Evolutionary conservation across 2,797 vertebrate genomes (phyloP), one percentile per base, ranked within the genome.

Genomic region (Novumbra hubbsi): DNA sequence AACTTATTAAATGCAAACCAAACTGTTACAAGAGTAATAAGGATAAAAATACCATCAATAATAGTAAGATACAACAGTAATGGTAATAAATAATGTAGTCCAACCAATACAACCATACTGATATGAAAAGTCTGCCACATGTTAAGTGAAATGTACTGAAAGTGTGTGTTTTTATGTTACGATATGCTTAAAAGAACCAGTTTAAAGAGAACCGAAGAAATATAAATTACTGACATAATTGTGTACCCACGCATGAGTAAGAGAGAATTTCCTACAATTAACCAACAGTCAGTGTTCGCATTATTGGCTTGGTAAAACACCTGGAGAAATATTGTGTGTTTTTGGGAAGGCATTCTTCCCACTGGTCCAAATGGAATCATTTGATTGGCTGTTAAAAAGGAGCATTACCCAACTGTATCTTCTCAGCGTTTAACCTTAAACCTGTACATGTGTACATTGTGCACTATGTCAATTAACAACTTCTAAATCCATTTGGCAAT

Each of bases 401-500:
- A 81, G 76, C 86, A 65, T 85, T 80, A 74, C 38, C 34, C 30
- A 76, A 41, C 72, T 86, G 75, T 45, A 70, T 55, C 55, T 67
- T 64, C 16, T 48, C 34, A 30, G 62, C 86, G 85, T 73, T 82
- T 76, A 88, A 77, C 86, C 83, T 84, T 21, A 70, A 72, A 73
- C 62, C 45, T 41, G 64, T 57, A 15, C 32, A 38, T 34, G 50
- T 38, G 4, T 87, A 87, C 89, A 86, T 89, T 91, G 87, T 87
- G 83, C 84, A 89, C 82, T 87, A 88, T 85, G n/a, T 70, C 86
- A 38, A 38, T 38, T 38, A 38, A 89, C 86, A 85, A 83, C 89
- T 88, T 84, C 89, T 88, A 89, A 90, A 91, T 92, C 92, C 89
- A 92, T 91, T 93, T 93, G 89, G 91, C 90, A 92, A 71, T 87